A percentile compares a stretch with the other conserved stretches of the same genome.
Conservation (phyloP, 2,797 vertebrate species). For the Typhlichthys eigenmanni region DNA sequence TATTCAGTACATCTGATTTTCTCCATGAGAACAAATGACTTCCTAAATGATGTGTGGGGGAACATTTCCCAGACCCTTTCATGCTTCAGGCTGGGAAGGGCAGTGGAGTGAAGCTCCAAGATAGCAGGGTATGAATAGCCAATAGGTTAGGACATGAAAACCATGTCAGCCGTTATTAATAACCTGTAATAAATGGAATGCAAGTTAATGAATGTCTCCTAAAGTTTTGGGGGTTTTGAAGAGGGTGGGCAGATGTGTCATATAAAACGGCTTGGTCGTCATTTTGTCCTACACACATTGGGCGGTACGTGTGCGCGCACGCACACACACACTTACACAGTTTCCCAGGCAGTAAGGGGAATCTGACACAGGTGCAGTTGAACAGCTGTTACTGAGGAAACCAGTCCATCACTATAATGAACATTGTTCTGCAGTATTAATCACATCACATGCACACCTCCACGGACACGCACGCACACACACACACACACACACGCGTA, state of each 20-base stretch:
- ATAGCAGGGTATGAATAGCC: too few species aligned
- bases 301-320: constrained; percentile 14
- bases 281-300: constrained; percentile 50
- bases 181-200: too few species aligned
- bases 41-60: too few species aligned
- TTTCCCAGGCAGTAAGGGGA: constrained; percentile 40
- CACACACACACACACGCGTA: constrained; percentile 10
- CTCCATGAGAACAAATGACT: too few species aligned
- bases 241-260: constrained; percentile 15
- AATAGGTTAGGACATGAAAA: too few species aligned
- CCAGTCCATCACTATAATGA: constrained; percentile 77
- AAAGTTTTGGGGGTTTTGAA: too few species aligned
- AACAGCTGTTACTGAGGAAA: constrained; percentile 75
- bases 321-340: not conserved
- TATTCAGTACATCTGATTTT: too few species aligned
- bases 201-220: too few species aligned
- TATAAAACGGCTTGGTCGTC: constrained; percentile 25
- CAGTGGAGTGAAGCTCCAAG: too few species aligned
- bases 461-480: constrained; percentile 15
- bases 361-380: constrained; percentile 61
- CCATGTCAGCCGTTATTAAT: too few species aligned
- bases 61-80: too few species aligned
- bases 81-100: too few species aligned
- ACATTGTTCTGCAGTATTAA: constrained; percentile 69
- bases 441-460: constrained; percentile 49